phyloP scores from a whole-genome alignment of 2,888 invertebrate genomes.

The Apoda limacodes region DNA sequence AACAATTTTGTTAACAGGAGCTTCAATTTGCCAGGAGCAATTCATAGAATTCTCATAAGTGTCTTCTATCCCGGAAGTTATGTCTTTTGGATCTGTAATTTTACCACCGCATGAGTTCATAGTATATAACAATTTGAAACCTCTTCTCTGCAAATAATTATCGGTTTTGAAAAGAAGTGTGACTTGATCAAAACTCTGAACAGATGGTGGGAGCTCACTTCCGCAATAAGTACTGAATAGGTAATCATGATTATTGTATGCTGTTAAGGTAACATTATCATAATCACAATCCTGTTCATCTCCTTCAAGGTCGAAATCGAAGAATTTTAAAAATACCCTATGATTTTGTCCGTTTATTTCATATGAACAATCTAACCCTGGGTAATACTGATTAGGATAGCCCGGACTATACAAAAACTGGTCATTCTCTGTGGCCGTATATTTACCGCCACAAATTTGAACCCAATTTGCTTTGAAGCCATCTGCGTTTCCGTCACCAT shows the following conservation, averaged over 20 bases:
- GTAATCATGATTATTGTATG: slow-evolving; percentile 22
- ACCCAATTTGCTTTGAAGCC: slow-evolving; percentile 80
- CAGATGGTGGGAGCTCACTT: slow-evolving; percentile 39
- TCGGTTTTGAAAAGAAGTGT: slow-evolving; percentile 71
- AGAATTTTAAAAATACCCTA: slow-evolving; percentile 66
- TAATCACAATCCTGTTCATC: slow-evolving; percentile 39
- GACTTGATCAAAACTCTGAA: slow-evolving; percentile 35
- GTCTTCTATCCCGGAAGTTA: slow-evolving; percentile 60
- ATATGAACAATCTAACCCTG: slow-evolving; percentile 73
- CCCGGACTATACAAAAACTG: slow-evolving; percentile 78
- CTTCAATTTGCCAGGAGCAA: slow-evolving; percentile 84
- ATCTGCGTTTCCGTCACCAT: slow-evolving; percentile 73
- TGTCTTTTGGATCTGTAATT: slow-evolving; percentile 69
- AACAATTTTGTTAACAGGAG: slow-evolving; percentile 73
- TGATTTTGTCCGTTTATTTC: slow-evolving; percentile 65
- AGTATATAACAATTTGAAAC: slow-evolving; percentile 74
- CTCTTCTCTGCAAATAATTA: slow-evolving; percentile 54
- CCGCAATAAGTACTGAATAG: slow-evolving; percentile 37
- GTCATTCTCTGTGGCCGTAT: slow-evolving; percentile 57
- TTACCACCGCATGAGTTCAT: slow-evolving; percentile 79
- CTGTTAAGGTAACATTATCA: slow-evolving; percentile 68
- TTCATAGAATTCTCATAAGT: slow-evolving; percentile 66
- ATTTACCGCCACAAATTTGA: slow-evolving; percentile 78
- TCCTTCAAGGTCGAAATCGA: slow-evolving; percentile 67
- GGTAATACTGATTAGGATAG: slow-evolving; percentile 75